These are phyloP conservation scores for Epinotia bilunana DNA, from an alignment of 2,888 invertebrate species.

Conservation along the genomic window DNA sequence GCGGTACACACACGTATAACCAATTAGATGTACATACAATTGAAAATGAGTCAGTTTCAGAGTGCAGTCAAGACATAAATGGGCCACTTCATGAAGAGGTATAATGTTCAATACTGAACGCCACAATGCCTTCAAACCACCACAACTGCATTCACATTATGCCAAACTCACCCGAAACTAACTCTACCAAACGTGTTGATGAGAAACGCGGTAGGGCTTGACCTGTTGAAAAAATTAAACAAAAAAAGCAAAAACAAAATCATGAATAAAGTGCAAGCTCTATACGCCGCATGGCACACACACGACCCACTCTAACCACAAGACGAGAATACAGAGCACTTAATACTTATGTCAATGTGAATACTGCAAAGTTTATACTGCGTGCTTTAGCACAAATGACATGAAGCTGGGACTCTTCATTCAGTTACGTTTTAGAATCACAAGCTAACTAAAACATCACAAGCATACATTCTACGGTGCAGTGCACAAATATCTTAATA, in stretches of 20 bases:
- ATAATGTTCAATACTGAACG: conserved; percentile 74
- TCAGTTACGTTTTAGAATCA: conserved; percentile 38
- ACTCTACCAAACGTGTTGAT: conserved; percentile 88
- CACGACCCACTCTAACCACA: conserved; percentile 67
- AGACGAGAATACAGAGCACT: conserved; percentile 49
- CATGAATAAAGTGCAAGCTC: conserved; percentile 73
- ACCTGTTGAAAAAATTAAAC: conserved; percentile 88
- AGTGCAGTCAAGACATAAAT: conserved; percentile 81
- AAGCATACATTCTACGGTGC: conserved; percentile 57
- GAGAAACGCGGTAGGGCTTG: conserved; percentile 88
- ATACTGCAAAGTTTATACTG: conserved; percentile 22
- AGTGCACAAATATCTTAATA: conserved; percentile 59
- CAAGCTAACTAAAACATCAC: conserved; percentile 58
- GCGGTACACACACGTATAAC: conserved; percentile 23
- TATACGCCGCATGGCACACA: conserved; percentile 68
- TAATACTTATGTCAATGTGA: conserved; percentile 35
- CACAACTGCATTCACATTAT: conserved; percentile 81
- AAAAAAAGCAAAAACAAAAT: conserved; percentile 79
- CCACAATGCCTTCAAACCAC: conserved; percentile 83
- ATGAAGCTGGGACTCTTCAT: conserved; percentile 39
- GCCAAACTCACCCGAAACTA: conserved; percentile 89
- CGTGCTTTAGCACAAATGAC: conserved; percentile 42
- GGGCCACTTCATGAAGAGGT: conserved; percentile 72
- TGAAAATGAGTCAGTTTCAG: conserved; percentile 78
- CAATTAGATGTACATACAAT: conserved; percentile 48